These are phyloP conservation scores for Chelon labrosus DNA, from an alignment of 2,797 vertebrate species.

Conservation along the genomic window DNA sequence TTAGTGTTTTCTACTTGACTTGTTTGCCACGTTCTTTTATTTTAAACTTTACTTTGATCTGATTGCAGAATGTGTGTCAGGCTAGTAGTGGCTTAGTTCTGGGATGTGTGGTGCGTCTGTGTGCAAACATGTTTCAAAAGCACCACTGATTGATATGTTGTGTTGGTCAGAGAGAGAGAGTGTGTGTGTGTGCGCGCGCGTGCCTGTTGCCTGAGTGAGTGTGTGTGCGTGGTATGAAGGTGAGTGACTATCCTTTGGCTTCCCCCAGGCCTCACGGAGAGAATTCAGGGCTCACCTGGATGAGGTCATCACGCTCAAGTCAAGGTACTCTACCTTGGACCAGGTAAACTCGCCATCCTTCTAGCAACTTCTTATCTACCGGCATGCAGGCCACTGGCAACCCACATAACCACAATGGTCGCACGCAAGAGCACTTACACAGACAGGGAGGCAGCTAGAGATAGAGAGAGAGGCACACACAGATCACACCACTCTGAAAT, in stretches of 20 bases:
- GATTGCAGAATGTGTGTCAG: conserved; percentile 51
- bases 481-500: conserved; percentile 1
- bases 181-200: background rate
- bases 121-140: conserved; percentile 31
- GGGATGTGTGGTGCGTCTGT: conserved; percentile 24
- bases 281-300: conserved; percentile 88
- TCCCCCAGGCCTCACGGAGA: conserved; percentile 87
- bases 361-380: conserved; percentile 67
- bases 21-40: conserved; percentile 29
- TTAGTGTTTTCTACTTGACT: conserved; percentile 41
- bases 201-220: conserved; percentile 10
- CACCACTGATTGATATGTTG: conserved; percentile 56
- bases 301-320: conserved; percentile 89
- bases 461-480: background rate
- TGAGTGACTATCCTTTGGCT: conserved; percentile 85
- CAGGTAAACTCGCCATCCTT: conserved; percentile 84
- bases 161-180: conserved; percentile 33
- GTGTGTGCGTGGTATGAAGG: conserved; percentile 60
- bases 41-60: conserved; percentile 42
- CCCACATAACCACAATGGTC: conserved; percentile 53
- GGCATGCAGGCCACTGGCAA: conserved; percentile 80
- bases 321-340: conserved; percentile 89
- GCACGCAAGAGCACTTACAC: conserved; percentile 37
- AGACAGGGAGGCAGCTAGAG: conserved; percentile 27
- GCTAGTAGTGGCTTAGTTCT: conserved; percentile 34